These are phyloP conservation scores for Nycticebus coucang DNA, from an alignment of 2,113 vertebrate genomes.

Conservation along the genomic window DNA sequence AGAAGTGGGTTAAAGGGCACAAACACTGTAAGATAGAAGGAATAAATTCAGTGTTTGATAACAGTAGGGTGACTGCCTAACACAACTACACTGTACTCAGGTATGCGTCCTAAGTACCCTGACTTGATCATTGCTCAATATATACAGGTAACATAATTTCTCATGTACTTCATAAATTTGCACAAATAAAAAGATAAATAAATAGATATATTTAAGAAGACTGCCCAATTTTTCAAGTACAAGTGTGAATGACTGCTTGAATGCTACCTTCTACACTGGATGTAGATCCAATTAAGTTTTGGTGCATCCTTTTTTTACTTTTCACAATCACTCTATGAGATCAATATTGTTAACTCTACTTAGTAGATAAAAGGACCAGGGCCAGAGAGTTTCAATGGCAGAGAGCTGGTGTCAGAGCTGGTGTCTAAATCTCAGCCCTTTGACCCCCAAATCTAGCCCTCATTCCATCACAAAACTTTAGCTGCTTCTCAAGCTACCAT, in stretches of 20 bases:
- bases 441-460: background rate
- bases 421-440: background rate
- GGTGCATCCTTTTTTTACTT: background rate
- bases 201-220: constrained; percentile 17
- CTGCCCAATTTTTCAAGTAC: background rate
- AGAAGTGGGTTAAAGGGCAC: too few species aligned
- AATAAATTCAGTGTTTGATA: too few species aligned
- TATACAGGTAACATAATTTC: too few species aligned
- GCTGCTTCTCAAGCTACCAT: background rate
- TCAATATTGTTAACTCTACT: background rate
- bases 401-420: background rate
- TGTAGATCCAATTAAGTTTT: background rate
- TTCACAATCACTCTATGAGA: background rate
- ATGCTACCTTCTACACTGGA: background rate
- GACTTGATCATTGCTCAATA: too few species aligned
- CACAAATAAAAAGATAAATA: too few species aligned
- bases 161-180: too few species aligned
- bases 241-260: background rate
- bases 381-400: background rate
- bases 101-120: too few species aligned
- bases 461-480: background rate
- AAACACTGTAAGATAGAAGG: too few species aligned
- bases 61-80: too few species aligned
- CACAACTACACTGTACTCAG: too few species aligned
- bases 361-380: background rate